Base-by-base conservation (phyloP, 53 echinoderm and acorn worm species). In the Stichopus horrens region DNA sequence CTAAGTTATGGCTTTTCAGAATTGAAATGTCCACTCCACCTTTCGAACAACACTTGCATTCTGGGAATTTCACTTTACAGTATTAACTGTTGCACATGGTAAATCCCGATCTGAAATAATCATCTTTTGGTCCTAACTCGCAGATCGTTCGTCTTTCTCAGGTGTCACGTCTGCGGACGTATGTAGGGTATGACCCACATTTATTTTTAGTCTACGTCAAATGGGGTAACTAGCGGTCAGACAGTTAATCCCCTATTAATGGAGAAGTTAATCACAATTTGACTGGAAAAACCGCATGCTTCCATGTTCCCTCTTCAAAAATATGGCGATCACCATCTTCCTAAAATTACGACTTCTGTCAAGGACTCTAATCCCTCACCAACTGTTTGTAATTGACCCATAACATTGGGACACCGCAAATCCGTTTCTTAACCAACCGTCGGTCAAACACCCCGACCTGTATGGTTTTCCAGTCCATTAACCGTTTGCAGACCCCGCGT, bases 351-450 rank as follows among this genome's bases (percentile, higher is more conserved):
- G 19, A 23, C 66, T 58, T 83, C 83, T 83, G 57, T 83, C 83
- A 83, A 58, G 37, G 83, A 21, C 83, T 10, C 23, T 83, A 83
- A 83, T 83, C 83, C 83, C 83, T 83, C 60, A 83, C 83, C 83
- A 83, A 83, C 83, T 83, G 83, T 83, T 83, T 83, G 59, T 63
- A 83, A 83, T 59, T 83, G 83, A 83, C 83, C 83, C 83, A 83
- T 83, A 83, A 83, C 83, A 83, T 83, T 83, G 57, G 83, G 83
- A 83, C 83, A 83, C 23, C 56, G 83, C 83, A 82, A 82, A 57
- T 82, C 83, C 83, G 83, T 22, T 82, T 54, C 16, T 58, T 55
- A 58, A 58, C 83, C 16, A 56, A 55, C 83, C 20, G 58, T 82
- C 83, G 83, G 83, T 82, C 83, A 82, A 57, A 58, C 83, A 82